Evolutionary conservation across 2,113 vertebrate species (phyloP), one percentile per base, ranked within the genome.

Genomic region (Proterorhinus semilunaris): DNA sequence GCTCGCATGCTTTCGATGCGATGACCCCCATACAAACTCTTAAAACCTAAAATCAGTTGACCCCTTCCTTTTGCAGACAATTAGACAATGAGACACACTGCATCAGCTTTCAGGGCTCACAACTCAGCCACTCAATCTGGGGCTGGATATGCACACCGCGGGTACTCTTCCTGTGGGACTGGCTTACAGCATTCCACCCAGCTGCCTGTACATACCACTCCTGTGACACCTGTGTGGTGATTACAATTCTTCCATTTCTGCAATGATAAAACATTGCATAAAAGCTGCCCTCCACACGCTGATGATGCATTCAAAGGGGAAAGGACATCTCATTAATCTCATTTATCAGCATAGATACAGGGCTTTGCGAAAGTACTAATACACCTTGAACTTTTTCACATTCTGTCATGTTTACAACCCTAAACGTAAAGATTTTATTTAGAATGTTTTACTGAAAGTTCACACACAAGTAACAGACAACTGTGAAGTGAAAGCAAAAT

Each of bases 41-140:
- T 58, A 10, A 42, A 58, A 42, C 27, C 55, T 4, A 13, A 58
- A 21, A 58, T 15, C 55, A 61, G 12, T 61, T 61, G 58, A 45
- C 58, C 58, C 58, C 13, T 43, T 44, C 43, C 13, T 43, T n/a
- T 15, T 3, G 36, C 8, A 67, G 51, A 49, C 10, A 43, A 50
- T 10, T n/a, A 58, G 12, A 72, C 7, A 65, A 36, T 59, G 61
- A 27, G 16, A 58, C 50, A 57, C n/a, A 55, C 57, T 75, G 79
- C 68, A 80, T 88, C 78, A 63, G 69, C 61, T 86, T 86, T 87
- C 83, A 79, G 61, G 76, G 81, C 66, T 84, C 81, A 69, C 62
- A 74, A 74, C 51, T 76, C 45, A 46, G 52, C 43, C 11, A 65
- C 74, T 64, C 74, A 27, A 83, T 85, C 83, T 79, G 70, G 63